Evolutionary conservation across 2,113 vertebrate genomes (phyloP).

Genomic region (Pollachius pollachius): DNA sequence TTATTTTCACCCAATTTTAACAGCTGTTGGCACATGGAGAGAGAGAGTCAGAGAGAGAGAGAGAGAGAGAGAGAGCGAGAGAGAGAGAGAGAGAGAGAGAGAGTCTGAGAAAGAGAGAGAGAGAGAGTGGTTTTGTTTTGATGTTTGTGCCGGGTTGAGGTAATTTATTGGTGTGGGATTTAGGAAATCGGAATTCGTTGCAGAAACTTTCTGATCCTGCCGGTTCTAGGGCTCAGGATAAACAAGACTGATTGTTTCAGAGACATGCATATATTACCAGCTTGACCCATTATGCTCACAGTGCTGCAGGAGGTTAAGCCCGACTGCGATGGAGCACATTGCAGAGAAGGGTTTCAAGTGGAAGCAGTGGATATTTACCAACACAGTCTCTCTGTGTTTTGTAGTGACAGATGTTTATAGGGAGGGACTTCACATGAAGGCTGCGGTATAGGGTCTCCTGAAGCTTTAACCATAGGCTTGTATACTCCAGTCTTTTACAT

Average conservation of each 20-base stretch:
- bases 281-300: neutral
- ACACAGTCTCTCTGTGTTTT: too few relatives aligned
- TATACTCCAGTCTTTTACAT: too few relatives aligned
- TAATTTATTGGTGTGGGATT: constrained; percentile 73
- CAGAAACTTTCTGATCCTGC: constrained; percentile 61
- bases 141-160: constrained; percentile 56
- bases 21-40: neutral
- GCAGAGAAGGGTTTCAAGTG: too few relatives aligned
- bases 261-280: constrained; percentile 61
- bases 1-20: neutral
- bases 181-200: constrained; percentile 68
- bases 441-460: too few relatives aligned
- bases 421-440: too few relatives aligned
- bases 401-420: too few relatives aligned
- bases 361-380: too few relatives aligned
- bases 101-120: constrained; percentile 8
- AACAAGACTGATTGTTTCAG: constrained; percentile 71
- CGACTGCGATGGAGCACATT: constrained; percentile 11
- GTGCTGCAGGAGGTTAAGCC: constrained; percentile 26
- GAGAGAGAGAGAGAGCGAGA: neutral
- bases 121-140: constrained; percentile 45
- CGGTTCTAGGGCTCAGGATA: constrained; percentile 68
- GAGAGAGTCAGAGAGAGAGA: neutral
- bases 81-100: neutral
- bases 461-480: too few relatives aligned